Evolutionary conservation across 2,113 vertebrate genomes (phyloP).

Genomic region (Engraulis encrasicolus): DNA sequence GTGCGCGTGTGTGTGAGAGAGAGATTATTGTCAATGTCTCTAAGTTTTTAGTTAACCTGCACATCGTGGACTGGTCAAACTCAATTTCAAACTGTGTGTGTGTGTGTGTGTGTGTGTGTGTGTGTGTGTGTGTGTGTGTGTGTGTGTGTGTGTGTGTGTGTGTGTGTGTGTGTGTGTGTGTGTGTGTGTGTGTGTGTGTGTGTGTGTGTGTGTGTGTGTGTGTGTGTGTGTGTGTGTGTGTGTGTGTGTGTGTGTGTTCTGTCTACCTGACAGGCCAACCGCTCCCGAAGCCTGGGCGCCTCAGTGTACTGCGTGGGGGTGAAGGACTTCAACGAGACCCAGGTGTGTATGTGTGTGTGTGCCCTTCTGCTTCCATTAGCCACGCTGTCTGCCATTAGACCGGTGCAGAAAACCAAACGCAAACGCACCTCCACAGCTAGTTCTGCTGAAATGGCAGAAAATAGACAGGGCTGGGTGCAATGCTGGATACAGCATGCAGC

Average conservation of each 20-base stretch:
- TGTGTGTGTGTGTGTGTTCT: constrained; percentile 58
- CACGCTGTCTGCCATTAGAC: neutral
- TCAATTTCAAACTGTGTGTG: too few species aligned
- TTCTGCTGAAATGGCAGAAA: neutral
- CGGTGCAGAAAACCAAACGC: neutral
- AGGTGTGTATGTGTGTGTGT: too few species aligned
- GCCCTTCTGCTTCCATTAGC: constrained; percentile 10
- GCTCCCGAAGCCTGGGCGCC: constrained; percentile 91
- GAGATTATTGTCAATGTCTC: too few species aligned
- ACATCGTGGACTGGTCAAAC: too few species aligned
- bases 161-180: too few species aligned
- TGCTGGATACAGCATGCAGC: too few species aligned
- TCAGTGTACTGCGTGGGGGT: constrained; percentile 96
- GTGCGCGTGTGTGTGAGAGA: constrained; percentile 52
- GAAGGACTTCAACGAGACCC: constrained; percentile 98
- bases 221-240: constrained; percentile 52
- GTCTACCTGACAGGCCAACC: constrained; percentile 86
- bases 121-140: too few species aligned
- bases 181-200: neutral
- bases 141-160: too few species aligned
- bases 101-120: too few species aligned
- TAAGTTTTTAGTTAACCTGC: too few species aligned
- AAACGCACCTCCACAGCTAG: neutral
- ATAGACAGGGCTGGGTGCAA: neutral
- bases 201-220: neutral